Conservation (phyloP, 2,888 invertebrate genomes). For the Alentia gelatinosa region DNA sequence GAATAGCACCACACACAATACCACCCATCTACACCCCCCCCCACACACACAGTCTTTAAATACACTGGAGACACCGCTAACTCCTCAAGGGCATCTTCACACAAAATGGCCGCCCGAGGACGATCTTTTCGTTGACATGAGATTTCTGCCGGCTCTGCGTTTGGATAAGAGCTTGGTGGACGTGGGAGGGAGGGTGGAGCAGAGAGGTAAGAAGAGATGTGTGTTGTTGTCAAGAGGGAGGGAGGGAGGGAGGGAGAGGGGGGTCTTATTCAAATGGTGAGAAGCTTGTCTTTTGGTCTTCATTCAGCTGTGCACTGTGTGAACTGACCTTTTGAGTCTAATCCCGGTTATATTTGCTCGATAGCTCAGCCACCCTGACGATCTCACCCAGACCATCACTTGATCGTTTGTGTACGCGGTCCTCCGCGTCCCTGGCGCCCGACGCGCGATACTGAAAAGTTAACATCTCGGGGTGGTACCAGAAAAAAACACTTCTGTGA, state of each 20-base stretch:
- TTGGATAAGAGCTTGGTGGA: not conserved
- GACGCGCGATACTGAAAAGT: no score
- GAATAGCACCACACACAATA: no score
- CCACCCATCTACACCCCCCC: no score
- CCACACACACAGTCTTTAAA: no score
- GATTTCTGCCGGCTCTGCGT: not conserved
- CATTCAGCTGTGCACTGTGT: conserved; percentile 26
- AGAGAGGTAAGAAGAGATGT: no score
- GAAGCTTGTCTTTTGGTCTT: not conserved
- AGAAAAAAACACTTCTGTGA: no score
- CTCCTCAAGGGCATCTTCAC: no score
- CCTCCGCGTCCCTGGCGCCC: no score
- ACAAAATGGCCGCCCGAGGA: not conserved
- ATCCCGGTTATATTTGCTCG: not conserved
- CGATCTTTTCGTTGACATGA: not conserved
- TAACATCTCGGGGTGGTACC: no score
- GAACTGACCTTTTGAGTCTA: not conserved
- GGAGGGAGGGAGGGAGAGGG: no score
- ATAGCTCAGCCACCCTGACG: not conserved
- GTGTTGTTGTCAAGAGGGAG: no score
- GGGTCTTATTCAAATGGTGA: not conserved
- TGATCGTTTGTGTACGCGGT: not conserved
- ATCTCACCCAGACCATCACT: not conserved
- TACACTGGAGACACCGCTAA: no score
- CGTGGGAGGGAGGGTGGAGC: not conserved